Evolutionary conservation across 2,888 invertebrate genomes (phyloP).

Genomic region (Drosophila villosipedis): DNA sequence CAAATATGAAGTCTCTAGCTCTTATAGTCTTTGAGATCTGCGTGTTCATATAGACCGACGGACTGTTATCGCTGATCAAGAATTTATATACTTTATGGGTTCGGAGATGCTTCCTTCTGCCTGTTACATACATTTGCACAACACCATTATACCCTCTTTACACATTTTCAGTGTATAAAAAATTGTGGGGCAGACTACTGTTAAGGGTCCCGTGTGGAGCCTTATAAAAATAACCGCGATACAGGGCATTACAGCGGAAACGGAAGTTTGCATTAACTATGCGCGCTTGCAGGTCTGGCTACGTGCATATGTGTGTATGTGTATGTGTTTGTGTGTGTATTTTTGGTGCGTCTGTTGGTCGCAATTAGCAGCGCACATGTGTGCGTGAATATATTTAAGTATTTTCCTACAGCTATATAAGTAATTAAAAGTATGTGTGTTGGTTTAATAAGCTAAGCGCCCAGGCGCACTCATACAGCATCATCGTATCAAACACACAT

Average conservation of each 20-base stretch:
- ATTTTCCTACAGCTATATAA: slow-evolving; percentile 63
- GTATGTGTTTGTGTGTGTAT: not conserved
- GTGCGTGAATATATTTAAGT: slow-evolving; percentile 47
- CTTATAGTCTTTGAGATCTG: no score
- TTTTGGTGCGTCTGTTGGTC: slow-evolving; percentile 18
- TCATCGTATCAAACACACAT: slow-evolving; percentile 3
- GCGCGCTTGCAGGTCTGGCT: slow-evolving; percentile 52
- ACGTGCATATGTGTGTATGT: slow-evolving; percentile 12
- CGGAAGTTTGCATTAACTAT: slow-evolving; percentile 78
- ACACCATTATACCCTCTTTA: no score
- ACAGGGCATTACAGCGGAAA: slow-evolving; percentile 76
- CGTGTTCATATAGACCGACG: no score
- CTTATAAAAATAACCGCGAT: slow-evolving; percentile 69
- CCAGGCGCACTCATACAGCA: slow-evolving; percentile 25
- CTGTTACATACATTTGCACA: no score
- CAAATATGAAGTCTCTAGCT: no score
- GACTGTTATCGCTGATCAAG: no score
- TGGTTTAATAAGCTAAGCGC: slow-evolving; percentile 75
- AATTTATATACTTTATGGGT: no score
- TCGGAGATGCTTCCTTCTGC: no score
- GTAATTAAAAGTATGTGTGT: slow-evolving; percentile 77
- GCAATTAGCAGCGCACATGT: slow-evolving; percentile 68
- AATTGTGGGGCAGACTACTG: not conserved
- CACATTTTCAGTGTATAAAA: not conserved
- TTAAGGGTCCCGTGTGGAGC: slow-evolving; percentile 19